Percentiles rank a stretch among this genome's conserved stretches.
phyloP scores from a whole-genome alignment of 1,140 invertebrate genomes.

The Drosophila erecta region DNA sequence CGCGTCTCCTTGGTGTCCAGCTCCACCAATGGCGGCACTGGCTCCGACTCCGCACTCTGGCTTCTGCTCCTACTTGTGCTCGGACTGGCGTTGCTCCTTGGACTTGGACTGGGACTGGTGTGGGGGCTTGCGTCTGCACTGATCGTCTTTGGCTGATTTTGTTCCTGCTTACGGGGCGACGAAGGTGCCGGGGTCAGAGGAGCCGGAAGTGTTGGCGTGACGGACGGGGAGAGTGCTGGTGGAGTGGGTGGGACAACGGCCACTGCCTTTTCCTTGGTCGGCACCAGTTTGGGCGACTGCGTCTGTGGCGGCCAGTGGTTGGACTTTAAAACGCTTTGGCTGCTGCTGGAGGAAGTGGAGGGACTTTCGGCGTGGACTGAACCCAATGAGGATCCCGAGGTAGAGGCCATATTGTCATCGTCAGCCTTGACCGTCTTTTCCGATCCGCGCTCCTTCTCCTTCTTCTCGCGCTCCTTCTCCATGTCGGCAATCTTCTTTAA shows the following conservation, averaged over 20 bases:
- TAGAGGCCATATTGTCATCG: slow-evolving; percentile 52
- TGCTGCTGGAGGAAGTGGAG: slow-evolving; percentile 9
- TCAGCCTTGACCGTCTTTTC: neutral
- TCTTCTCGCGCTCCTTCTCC: slow-evolving; percentile 29
- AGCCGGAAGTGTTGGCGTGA: neutral
- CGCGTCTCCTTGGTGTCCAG: slow-evolving; percentile 36
- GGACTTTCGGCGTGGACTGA: slow-evolving; percentile 11
- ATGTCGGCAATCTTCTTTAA: slow-evolving; percentile 57
- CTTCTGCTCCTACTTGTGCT: slow-evolving; percentile 18
- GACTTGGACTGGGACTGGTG: slow-evolving; percentile 7
- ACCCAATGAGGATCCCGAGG: slow-evolving; percentile 40
- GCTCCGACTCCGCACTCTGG: slow-evolving; percentile 29
- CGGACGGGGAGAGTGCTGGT: neutral
- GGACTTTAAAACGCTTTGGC: slow-evolving; percentile 14
- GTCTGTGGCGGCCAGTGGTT: slow-evolving; percentile 20
- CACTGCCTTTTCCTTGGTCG: slow-evolving; percentile 10
- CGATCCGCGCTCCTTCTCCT: slow-evolving; percentile 8
- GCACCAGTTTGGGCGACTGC: slow-evolving; percentile 10
- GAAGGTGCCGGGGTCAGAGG: slow-evolving; percentile 12
- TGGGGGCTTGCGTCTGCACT: neutral
- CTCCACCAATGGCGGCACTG: slow-evolving; percentile 41
- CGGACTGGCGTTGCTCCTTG: slow-evolving; percentile 4
- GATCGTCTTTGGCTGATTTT: neutral
- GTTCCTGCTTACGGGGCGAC: neutral
- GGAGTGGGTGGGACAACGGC: neutral